phyloP scores from a whole-genome alignment of 2,888 invertebrate genomes.

The Yponomeuta evonymella region DNA sequence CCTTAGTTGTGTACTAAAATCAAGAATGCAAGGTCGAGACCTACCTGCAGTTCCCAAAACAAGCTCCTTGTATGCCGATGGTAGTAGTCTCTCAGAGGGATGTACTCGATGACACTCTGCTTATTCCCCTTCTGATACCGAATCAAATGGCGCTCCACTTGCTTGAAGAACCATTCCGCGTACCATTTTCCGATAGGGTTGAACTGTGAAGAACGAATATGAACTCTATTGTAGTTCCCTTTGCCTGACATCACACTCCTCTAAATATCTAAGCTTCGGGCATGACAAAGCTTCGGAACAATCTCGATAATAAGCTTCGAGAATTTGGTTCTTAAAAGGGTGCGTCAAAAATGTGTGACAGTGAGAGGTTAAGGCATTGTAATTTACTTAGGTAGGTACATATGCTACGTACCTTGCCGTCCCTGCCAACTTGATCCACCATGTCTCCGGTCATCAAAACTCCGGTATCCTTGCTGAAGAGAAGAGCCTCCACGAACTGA shows the following conservation, averaged over 20 bases:
- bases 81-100: conserved; percentile 88
- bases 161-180: conserved; percentile 90
- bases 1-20: not conserved
- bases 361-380: too few relatives aligned
- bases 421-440: conserved; percentile 74
- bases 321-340: too few relatives aligned
- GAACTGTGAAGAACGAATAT: conserved; percentile 54
- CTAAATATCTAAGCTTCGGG: too few relatives aligned
- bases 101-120: conserved; percentile 76
- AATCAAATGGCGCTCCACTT: conserved; percentile 76
- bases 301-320: too few relatives aligned
- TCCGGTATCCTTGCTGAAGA: conserved; percentile 79
- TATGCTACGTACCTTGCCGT: conserved; percentile 68
- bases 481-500: conserved; percentile 85
- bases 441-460: conserved; percentile 87
- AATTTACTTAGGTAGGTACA: too few relatives aligned
- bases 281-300: too few relatives aligned
- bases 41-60: conserved; percentile 89
- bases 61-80: conserved; percentile 87
- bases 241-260: too few relatives aligned
- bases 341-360: too few relatives aligned
- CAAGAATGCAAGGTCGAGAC: not conserved
- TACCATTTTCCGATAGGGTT: conserved; percentile 86
- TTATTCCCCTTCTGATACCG: conserved; percentile 39
- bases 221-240: not conserved